These are phyloP conservation scores for Zygothrica quintamaculata DNA, from an alignment of 2,888 invertebrate genomes.

Conservation along the genomic window DNA sequence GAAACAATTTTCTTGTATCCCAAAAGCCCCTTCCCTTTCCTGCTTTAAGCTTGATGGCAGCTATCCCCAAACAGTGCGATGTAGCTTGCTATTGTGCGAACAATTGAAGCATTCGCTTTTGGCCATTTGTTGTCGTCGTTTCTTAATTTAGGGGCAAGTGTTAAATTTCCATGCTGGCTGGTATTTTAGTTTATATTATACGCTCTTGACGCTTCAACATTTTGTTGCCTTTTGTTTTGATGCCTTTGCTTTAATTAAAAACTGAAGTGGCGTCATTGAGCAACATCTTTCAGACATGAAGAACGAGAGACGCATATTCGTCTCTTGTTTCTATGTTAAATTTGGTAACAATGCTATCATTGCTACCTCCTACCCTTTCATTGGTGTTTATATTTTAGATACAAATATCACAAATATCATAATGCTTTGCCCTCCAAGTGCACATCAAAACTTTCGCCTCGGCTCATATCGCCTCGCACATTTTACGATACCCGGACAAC, in stretches of 20 bases:
- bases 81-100: slow-evolving; percentile 45
- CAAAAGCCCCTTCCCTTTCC: neutral
- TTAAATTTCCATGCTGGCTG: slow-evolving; percentile 75
- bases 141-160: slow-evolving; percentile 72
- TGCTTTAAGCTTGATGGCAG: neutral
- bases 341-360: neutral
- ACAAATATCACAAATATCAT: slow-evolving; percentile 54
- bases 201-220: slow-evolving; percentile 48
- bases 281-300: slow-evolving; percentile 8
- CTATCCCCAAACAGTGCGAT: slow-evolving; percentile 3
- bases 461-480: slow-evolving; percentile 24
- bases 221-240: slow-evolving; percentile 72
- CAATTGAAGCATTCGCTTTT: slow-evolving; percentile 68
- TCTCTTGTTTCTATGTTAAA: slow-evolving; percentile 16
- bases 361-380: slow-evolving; percentile 13
- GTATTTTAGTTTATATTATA: slow-evolving; percentile 72
- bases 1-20: slow-evolving; percentile 63
- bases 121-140: slow-evolving; percentile 57
- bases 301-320: slow-evolving; percentile 8
- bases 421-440: slow-evolving; percentile 38
- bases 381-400: slow-evolving; percentile 43
- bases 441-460: slow-evolving; percentile 61
- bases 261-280: slow-evolving; percentile 66
- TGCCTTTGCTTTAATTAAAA: slow-evolving; percentile 74
- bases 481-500: slow-evolving; percentile 68